Percentiles rank a stretch among this genome's conserved stretches.
phyloP scores from a whole-genome alignment of 2,113 vertebrate genomes.

The Macroglossus sobrinus region DNA sequence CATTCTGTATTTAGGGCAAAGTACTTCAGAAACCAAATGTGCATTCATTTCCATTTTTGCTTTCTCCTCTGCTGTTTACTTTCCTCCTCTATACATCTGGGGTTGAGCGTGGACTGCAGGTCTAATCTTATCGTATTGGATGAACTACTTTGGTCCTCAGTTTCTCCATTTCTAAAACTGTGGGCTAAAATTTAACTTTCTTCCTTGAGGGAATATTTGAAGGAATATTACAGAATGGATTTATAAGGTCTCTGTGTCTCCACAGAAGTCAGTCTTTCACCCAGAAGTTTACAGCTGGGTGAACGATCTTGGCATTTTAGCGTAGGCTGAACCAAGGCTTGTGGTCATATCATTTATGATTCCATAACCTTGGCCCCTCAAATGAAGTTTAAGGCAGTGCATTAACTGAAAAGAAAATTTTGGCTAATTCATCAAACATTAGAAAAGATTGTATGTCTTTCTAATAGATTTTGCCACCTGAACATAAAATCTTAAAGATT shows the following conservation, averaged over 20 bases:
- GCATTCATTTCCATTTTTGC: background rate
- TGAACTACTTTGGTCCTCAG: background rate
- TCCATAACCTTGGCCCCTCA: background rate
- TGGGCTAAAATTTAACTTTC: background rate
- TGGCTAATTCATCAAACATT: background rate
- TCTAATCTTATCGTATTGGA: background rate
- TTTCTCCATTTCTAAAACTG: conserved; percentile 37
- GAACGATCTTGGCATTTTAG: background rate
- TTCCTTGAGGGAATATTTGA: background rate
- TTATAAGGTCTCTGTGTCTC: background rate
- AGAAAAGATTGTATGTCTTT: background rate
- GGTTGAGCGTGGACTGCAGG: background rate
- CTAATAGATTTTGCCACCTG: background rate
- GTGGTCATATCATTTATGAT: background rate
- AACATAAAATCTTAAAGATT: conserved; percentile 7
- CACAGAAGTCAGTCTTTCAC: background rate
- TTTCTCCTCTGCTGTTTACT: background rate
- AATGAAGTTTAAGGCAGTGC: background rate
- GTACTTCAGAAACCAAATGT: conserved; percentile 1
- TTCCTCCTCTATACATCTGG: background rate
- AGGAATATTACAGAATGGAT: background rate
- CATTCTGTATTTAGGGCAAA: conserved; percentile 42
- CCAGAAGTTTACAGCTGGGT: background rate
- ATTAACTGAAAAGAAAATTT: conserved; percentile 26
- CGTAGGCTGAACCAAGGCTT: background rate